Conservation (phyloP, 2,888 invertebrate genomes). For the Conomelus anceps region DNA sequence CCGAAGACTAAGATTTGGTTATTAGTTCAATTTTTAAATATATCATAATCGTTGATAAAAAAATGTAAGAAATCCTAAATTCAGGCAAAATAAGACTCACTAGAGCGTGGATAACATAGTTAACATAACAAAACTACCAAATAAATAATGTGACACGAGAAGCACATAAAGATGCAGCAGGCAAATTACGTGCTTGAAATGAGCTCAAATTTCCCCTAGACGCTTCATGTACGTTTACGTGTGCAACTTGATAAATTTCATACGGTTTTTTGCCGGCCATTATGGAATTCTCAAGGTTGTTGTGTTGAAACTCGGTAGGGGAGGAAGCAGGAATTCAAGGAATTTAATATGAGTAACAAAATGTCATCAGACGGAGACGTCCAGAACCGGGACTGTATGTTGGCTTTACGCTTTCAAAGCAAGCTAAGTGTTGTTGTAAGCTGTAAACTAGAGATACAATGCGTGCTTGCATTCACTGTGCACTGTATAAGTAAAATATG, state of each 20-base stretch:
- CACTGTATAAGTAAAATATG: too few relatives aligned
- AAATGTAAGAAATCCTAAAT: too few relatives aligned
- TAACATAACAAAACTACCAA: not conserved
- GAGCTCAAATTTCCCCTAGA: not conserved
- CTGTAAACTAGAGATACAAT: not conserved
- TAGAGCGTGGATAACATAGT: too few relatives aligned
- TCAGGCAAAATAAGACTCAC: too few relatives aligned
- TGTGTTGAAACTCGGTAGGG: not conserved
- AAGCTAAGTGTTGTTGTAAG: not conserved
- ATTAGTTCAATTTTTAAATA: too few relatives aligned
- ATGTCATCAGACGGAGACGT: not conserved
- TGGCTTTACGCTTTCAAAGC: not conserved
- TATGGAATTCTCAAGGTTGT: not conserved
- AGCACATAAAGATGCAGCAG: not conserved
- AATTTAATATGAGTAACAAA: not conserved
- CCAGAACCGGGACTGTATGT: too few relatives aligned
- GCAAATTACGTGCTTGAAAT: not conserved
- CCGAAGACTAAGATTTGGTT: too few relatives aligned
- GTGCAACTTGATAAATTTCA: not conserved
- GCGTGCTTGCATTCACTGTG: too few relatives aligned
- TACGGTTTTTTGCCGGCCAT: not conserved
- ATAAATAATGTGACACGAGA: not conserved
- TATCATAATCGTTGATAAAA: too few relatives aligned
- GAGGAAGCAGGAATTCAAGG: not conserved
- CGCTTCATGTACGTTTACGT: not conserved